Evolutionary conservation across 2,113 vertebrate species (phyloP).

Genomic region (Chascanopsetta lugubris): DNA sequence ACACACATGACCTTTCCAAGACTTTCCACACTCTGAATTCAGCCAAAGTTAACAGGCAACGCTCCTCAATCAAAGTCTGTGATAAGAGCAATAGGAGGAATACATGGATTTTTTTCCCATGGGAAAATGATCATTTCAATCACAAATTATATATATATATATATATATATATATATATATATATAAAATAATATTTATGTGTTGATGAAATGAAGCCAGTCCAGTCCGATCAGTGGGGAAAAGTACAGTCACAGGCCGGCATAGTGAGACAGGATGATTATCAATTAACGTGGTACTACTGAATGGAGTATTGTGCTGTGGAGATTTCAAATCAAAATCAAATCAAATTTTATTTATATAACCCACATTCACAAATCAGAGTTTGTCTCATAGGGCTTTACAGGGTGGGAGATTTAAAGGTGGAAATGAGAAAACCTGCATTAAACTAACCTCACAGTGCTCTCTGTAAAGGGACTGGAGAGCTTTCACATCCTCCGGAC

Average conservation of each 20-base stretch:
- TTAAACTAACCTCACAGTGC: conserved; percentile 91
- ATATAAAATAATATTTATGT: background rate
- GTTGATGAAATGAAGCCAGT: background rate
- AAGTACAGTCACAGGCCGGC: background rate
- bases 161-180: too few species aligned
- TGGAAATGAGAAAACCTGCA: background rate
- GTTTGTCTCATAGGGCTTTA: too few species aligned
- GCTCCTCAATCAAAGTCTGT: background rate
- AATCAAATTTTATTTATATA: too few species aligned
- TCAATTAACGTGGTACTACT: conserved; percentile 2
- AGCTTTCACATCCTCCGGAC: conserved; percentile 86
- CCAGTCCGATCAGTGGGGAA: background rate
- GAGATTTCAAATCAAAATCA: too few species aligned
- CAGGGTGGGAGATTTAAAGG: background rate
- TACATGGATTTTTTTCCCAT: background rate
- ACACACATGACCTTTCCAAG: conserved; percentile 51
- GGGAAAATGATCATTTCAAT: background rate
- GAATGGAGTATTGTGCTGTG: background rate
- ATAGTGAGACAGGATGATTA: conserved; percentile 6
- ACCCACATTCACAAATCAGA: too few species aligned
- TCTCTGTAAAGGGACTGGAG: conserved; percentile 93
- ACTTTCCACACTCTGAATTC: conserved; percentile 16
- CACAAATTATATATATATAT: background rate
- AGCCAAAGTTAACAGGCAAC: conserved; percentile 21
- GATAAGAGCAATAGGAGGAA: background rate